Percentiles rank a stretch among this genome's conserved stretches.
Conservation (phyloP, 92 coral and sea anemone species). For the Bergia sp. region DNA sequence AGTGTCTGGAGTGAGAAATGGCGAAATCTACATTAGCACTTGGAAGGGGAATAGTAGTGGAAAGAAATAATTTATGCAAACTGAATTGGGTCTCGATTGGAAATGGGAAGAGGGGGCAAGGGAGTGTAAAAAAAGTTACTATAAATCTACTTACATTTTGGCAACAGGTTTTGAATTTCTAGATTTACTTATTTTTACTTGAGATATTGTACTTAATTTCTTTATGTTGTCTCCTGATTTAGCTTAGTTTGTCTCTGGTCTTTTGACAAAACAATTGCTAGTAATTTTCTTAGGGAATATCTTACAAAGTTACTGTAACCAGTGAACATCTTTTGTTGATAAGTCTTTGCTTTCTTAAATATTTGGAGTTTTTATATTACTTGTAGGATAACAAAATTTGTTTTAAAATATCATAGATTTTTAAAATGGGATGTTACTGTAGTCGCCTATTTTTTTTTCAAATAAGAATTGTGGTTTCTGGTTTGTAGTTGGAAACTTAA, state of each 20-base stretch:
- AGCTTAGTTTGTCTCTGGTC: not conserved
- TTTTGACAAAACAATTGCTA: not conserved
- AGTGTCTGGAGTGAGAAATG: constrained; percentile 8
- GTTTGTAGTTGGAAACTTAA: not conserved
- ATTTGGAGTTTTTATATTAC: not conserved
- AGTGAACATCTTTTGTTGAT: too few relatives aligned
- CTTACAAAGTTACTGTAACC: not conserved
- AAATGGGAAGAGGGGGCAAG: not conserved
- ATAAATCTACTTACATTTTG: not conserved
- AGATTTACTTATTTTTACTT: not conserved
- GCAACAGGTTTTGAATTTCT: not conserved
- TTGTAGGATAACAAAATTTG: not conserved
- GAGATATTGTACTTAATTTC: not conserved
- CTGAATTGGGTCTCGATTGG: too few relatives aligned
- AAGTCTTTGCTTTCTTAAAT: not conserved
- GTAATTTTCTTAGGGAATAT: not conserved
- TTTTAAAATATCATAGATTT: too few relatives aligned
- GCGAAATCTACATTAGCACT: not conserved
- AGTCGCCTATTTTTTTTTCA: not conserved
- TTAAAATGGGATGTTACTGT: too few relatives aligned
- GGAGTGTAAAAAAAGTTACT: not conserved
- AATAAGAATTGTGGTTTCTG: not conserved
- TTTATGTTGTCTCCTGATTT: not conserved
- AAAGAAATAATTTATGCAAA: too few relatives aligned
- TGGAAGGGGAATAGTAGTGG: not conserved